Percentiles rank a stretch among this genome's conserved stretches.
Conservation (phyloP, 2,113 vertebrate genomes). For the Colossoma macropomum region DNA sequence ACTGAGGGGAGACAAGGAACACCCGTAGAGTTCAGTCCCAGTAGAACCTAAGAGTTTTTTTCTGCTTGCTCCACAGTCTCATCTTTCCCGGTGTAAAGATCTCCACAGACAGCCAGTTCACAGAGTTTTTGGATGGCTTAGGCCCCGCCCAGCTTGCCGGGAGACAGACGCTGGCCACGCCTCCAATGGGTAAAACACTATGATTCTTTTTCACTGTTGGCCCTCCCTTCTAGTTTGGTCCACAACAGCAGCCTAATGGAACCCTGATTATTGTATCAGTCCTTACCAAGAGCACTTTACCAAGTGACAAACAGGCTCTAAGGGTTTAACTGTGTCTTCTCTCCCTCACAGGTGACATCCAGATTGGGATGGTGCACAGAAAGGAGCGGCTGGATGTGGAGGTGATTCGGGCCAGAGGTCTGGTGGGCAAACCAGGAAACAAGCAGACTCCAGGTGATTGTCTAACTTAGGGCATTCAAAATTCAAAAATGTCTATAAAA, state of each 20-base stretch:
- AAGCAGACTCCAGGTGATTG: conserved; percentile 95
- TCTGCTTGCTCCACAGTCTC: conserved; percentile 78
- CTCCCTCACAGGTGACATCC: conserved; percentile 89
- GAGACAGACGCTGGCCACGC: conserved; percentile 94
- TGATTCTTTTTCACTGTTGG: too few species aligned
- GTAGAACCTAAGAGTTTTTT: not conserved
- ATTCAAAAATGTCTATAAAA: too few species aligned
- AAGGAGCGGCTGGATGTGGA: conserved; percentile 97
- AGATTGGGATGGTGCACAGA: conserved; percentile 97
- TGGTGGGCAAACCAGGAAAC: conserved; percentile 98
- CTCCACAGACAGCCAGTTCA: conserved; percentile 94
- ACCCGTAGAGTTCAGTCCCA: too few species aligned
- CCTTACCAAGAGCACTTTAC: too few species aligned
- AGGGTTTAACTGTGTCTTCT: not conserved
- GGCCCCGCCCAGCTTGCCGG: conserved; percentile 96
- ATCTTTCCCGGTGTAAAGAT: conserved; percentile 95
- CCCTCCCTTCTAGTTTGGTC: too few species aligned
- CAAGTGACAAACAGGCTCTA: not conserved
- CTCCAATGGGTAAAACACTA: conserved; percentile 89
- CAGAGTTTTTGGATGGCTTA: conserved; percentile 94
- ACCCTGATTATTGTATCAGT: too few species aligned
- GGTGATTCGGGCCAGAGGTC: conserved; percentile 94
- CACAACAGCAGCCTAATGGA: too few species aligned
- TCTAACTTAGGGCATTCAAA: not conserved
- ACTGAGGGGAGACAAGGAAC: too few species aligned